Evolutionary conservation across 2,113 vertebrate genomes (phyloP), one percentile per base, ranked within the genome.

Genomic region (Lophius piscatorius): DNA sequence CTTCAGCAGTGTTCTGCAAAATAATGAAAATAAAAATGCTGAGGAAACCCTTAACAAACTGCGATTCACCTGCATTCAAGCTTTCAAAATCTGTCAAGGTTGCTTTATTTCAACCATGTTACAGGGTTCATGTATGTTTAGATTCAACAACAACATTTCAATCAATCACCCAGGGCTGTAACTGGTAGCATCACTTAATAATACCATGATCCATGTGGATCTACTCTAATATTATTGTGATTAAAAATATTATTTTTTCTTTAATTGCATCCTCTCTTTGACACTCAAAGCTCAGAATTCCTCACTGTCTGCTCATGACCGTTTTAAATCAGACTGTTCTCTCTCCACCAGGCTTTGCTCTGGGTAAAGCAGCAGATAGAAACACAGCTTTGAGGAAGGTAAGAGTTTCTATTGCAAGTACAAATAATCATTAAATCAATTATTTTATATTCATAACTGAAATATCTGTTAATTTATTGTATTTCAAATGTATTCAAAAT

Each of bases 341-440:
- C 35, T 23, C 6, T 56, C 47, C 26, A 1, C 1, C 76, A 98
- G 97, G 97, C 39, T 99, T 97, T 82, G 97, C 97, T 0, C 0
- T 98, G 75, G 97, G 95, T 33, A 99, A 98, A 76, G 95, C 94
- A 46, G 33, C 84, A 47, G 94, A 99, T 56, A 89, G 94, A 74
- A 69, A n/a, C 6, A 91, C 90, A 0, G 97, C 96, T 31, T 83
- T 98, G 47, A 92, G 95, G 79, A 99, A 99, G 76, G 97, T 98
- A 88, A 52, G 47, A 41, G n/a, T 1, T 16, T 6, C 17, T 17
- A 38, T n/a, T n/a, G n/a, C n/a, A n/a, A n/a, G n/a, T n/a, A n/a
- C n/a, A n/a, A n/a, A n/a, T n/a, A n/a, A n/a, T n/a, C n/a, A n/a
- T n/a, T n/a, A n/a, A n/a, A n/a, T n/a, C n/a, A n/a, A n/a, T n/a